Percentiles rank a stretch among this genome's conserved stretches.
Evolutionary conservation across 2,113 vertebrate genomes (phyloP).

Genomic region (Dromaius novaehollandiae): DNA sequence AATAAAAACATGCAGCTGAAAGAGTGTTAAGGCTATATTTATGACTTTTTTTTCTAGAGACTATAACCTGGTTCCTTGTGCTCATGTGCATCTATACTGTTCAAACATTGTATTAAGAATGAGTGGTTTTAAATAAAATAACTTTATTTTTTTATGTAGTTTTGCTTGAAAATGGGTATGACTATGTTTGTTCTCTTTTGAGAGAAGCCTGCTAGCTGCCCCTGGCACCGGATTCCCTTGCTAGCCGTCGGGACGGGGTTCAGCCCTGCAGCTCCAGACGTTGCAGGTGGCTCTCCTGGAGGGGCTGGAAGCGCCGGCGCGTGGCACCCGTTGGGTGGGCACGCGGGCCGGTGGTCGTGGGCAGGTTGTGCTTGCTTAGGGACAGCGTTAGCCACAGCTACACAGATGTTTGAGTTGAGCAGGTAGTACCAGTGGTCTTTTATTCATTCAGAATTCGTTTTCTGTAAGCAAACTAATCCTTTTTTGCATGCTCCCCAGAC

Average conservation of each 20-base stretch:
- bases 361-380: not conserved
- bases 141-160: not conserved
- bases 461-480: not conserved
- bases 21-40: not conserved
- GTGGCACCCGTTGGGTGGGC: fast-evolving
- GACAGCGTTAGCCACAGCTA: not conserved
- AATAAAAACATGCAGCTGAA: not conserved
- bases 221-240: not conserved
- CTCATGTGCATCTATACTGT: not conserved
- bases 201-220: not conserved
- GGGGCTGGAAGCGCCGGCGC: fast-evolving
- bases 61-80: not conserved
- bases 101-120: not conserved
- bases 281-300: not conserved
- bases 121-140: not conserved
- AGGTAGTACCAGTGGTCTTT: not conserved
- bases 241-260: not conserved
- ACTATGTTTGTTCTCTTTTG: not conserved
- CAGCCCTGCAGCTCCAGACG: not conserved
- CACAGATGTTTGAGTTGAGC: not conserved
- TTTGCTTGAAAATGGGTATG: not conserved
- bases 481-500: not conserved
- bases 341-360: not conserved
- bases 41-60: not conserved
- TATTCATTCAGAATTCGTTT: not conserved